These are phyloP conservation scores for Hylaeus volcanicus DNA, from an alignment of 1,140 invertebrate species.

Conservation along the genomic window DNA sequence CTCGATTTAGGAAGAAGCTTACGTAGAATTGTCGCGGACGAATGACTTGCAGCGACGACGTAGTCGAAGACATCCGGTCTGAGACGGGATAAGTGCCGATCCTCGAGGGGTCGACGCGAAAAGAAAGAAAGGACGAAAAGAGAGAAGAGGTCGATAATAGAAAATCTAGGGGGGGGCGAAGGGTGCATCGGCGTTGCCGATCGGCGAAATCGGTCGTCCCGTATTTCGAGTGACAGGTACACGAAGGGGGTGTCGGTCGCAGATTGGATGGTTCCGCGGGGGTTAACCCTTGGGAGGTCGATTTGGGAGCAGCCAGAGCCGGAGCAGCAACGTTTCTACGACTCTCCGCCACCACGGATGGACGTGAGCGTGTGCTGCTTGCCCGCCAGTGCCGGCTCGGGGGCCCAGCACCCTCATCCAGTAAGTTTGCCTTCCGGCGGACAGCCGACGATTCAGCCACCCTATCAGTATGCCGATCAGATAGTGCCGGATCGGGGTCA, in stretches of 20 bases:
- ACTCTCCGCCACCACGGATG: conserved; percentile 78
- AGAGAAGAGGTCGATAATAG: too few relatives aligned
- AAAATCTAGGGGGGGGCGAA: too few relatives aligned
- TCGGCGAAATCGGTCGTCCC: not conserved
- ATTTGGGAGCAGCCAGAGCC: conserved; percentile 71
- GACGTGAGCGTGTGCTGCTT: conserved; percentile 79
- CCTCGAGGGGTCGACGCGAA: too few relatives aligned
- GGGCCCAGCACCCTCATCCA: conserved; percentile 73
- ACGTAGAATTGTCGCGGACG: too few relatives aligned
- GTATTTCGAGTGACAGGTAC: not conserved
- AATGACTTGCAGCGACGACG: too few relatives aligned
- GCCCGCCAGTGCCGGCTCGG: conserved; percentile 74
- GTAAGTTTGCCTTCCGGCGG: conserved; percentile 66
- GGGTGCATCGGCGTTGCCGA: not conserved
- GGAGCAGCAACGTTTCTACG: conserved; percentile 76
- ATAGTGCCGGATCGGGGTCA: conserved; percentile 78
- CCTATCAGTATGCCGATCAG: conserved; percentile 78
- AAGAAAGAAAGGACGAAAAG: too few relatives aligned
- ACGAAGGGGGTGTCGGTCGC: not conserved
- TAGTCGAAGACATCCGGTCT: too few relatives aligned
- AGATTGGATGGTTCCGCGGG: conserved; percentile 77
- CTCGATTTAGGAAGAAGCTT: too few relatives aligned
- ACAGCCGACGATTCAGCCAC: conserved; percentile 69
- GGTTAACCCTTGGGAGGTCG: conserved; percentile 64
- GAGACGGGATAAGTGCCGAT: too few relatives aligned